Evolutionary conservation across 2,888 invertebrate genomes (phyloP).

Genomic region (Gandaritis pyraliata): DNA sequence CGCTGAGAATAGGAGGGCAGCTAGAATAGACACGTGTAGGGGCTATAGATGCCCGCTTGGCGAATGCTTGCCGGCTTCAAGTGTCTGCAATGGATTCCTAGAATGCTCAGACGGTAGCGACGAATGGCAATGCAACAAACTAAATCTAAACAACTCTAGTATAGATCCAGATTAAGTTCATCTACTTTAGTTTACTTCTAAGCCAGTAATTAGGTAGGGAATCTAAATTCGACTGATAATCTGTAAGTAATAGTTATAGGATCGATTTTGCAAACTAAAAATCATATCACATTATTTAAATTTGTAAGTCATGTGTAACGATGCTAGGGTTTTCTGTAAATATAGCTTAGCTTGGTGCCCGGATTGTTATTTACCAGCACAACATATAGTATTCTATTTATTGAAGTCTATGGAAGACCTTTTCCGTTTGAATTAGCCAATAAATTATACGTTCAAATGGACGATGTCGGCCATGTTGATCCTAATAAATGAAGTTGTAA

Average conservation of each 20-base stretch:
- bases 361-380: constrained; percentile 60
- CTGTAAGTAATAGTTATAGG: constrained; percentile 68
- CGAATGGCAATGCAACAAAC: constrained; percentile 84
- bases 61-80: constrained; percentile 88
- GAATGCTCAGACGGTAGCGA: constrained; percentile 92
- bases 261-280: constrained; percentile 37
- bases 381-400: constrained; percentile 70
- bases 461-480: constrained; percentile 79
- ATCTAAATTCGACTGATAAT: constrained; percentile 79
- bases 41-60: constrained; percentile 91
- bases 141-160: constrained; percentile 57
- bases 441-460: constrained; percentile 66
- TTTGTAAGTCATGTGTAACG: constrained; percentile 53
- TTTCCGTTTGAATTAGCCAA: constrained; percentile 75
- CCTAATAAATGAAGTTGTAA: constrained; percentile 56
- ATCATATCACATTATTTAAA: constrained; percentile 23
- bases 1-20: constrained; percentile 69
- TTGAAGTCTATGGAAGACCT: constrained; percentile 76
- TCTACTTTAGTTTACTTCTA: constrained; percentile 51
- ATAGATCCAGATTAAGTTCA: constrained; percentile 65
- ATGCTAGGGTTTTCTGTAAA: constrained; percentile 68
- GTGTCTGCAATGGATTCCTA: constrained; percentile 90
- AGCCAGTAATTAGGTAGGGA: constrained; percentile 70
- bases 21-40: constrained; percentile 77
- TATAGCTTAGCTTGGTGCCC: constrained; percentile 66